A percentile compares a stretch with the other conserved stretches of the same genome.
Evolutionary conservation across 1,140 invertebrate genomes (phyloP).

Genomic region (Centruroides vittatus): DNA sequence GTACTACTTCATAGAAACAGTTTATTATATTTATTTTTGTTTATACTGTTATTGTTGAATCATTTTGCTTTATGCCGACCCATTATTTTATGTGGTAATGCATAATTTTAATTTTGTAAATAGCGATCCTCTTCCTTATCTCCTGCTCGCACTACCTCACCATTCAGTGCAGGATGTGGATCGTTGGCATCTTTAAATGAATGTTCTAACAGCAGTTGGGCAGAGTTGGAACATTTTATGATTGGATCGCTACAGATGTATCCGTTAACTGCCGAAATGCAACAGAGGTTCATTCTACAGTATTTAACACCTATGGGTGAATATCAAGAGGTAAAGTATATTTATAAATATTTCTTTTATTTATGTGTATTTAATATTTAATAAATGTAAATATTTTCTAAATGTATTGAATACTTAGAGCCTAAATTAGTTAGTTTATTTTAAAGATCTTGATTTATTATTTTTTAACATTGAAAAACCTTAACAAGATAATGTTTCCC

Average conservation of each 20-base stretch:
- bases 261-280: constrained; percentile 68
- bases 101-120: too few relatives aligned
- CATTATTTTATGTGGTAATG: too few relatives aligned
- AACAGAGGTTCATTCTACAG: constrained; percentile 78
- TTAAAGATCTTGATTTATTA: too few relatives aligned
- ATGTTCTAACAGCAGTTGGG: constrained; percentile 67
- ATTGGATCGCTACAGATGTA: constrained; percentile 73
- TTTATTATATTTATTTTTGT: too few relatives aligned
- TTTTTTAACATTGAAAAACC: too few relatives aligned
- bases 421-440: background rate
- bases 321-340: constrained; percentile 71
- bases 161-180: background rate
- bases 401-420: too few relatives aligned
- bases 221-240: constrained; percentile 70
- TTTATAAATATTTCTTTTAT: too few relatives aligned
- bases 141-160: background rate
- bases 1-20: too few relatives aligned
- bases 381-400: too few relatives aligned
- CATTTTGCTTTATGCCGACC: too few relatives aligned
- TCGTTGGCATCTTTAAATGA: constrained; percentile 9
- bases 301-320: constrained; percentile 90
- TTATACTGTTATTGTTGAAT: too few relatives aligned
- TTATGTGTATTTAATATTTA: background rate
- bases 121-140: background rate
- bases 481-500: too few relatives aligned